A percentile compares a stretch with the other conserved stretches of the same genome.
Conservation (phyloP, 2,888 invertebrate species). For the Drosophila macrospina region DNA sequence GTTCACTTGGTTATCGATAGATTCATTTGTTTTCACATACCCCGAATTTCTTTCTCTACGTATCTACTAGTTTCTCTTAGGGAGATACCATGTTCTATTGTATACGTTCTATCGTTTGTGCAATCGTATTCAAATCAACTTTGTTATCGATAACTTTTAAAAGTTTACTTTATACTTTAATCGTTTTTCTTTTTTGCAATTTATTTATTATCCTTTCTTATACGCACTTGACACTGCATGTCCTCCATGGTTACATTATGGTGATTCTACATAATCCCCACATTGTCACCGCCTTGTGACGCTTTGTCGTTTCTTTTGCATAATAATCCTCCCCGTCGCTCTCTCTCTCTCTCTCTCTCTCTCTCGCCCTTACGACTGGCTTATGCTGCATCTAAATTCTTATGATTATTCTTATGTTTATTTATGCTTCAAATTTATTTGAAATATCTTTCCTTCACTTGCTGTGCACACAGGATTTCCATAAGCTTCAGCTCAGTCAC, state of each 20-base stretch:
- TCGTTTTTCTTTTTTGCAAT: too few species aligned
- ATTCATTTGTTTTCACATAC: too few species aligned
- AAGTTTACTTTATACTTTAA: too few species aligned
- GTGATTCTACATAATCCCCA: background rate
- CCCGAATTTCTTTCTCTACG: too few species aligned
- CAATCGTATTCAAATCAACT: background rate
- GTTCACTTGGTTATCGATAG: too few species aligned
- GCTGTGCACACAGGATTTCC: background rate
- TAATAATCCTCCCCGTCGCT: too few species aligned
- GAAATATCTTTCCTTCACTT: background rate
- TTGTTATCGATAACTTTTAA: background rate
- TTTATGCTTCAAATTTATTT: background rate
- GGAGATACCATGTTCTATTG: fast-evolving
- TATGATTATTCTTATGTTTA: background rate
- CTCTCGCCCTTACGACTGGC: background rate
- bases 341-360: too few species aligned
- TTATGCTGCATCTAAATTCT: background rate
- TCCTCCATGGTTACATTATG: background rate
- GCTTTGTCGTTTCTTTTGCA: background rate
- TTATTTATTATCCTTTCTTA: background rate
- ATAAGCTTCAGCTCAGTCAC: background rate
- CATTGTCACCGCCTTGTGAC: background rate
- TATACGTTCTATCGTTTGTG: too few species aligned
- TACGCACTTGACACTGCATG: background rate
- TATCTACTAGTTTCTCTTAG: background rate